These are phyloP conservation scores for Virgularia gustaviana DNA, from an alignment of 92 coral and sea anemone species.

Conservation along the genomic window DNA sequence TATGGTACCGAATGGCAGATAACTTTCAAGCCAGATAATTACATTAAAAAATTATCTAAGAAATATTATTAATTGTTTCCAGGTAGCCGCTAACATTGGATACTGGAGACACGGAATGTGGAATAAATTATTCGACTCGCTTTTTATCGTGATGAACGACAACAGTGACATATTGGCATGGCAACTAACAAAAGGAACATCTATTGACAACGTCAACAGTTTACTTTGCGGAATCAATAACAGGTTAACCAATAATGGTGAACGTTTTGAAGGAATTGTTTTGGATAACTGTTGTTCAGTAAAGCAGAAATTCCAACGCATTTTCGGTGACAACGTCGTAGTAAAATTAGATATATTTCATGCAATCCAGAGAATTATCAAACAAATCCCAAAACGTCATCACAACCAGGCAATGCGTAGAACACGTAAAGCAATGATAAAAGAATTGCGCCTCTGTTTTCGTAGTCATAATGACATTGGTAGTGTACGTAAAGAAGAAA, in stretches of 20 bases:
- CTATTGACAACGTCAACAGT: conserved; percentile 42
- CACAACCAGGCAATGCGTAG: conserved; percentile 9
- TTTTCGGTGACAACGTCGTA: conserved; percentile 22
- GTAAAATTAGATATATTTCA: conserved; percentile 52
- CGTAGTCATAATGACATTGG: conserved; percentile 35
- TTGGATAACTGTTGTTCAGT: conserved; percentile 48
- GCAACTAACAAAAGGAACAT: conserved; percentile 60
- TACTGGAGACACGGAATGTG: conserved; percentile 33
- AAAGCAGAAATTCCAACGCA: conserved; percentile 34
- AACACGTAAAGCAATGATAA: conserved; percentile 32
- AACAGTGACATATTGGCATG: conserved; percentile 55
- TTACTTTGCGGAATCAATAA: conserved; percentile 43
- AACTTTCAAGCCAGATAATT: too few relatives aligned
- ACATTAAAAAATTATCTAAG: too few relatives aligned
- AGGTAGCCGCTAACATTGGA: conserved; percentile 41
- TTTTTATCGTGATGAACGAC: conserved; percentile 59
- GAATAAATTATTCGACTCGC: conserved; percentile 40
- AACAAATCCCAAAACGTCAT: conserved; percentile 43
- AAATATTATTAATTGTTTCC: too few relatives aligned
- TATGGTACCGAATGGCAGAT: too few relatives aligned
- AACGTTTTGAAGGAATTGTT: conserved; percentile 33
- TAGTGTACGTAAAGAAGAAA: conserved; percentile 39
- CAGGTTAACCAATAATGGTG: conserved; percentile 16
- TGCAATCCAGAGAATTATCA: conserved; percentile 35
- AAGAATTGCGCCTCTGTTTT: conserved; percentile 50